phyloP scores from a whole-genome alignment of 2,888 invertebrate species.

The Danaus chrysippus region DNA sequence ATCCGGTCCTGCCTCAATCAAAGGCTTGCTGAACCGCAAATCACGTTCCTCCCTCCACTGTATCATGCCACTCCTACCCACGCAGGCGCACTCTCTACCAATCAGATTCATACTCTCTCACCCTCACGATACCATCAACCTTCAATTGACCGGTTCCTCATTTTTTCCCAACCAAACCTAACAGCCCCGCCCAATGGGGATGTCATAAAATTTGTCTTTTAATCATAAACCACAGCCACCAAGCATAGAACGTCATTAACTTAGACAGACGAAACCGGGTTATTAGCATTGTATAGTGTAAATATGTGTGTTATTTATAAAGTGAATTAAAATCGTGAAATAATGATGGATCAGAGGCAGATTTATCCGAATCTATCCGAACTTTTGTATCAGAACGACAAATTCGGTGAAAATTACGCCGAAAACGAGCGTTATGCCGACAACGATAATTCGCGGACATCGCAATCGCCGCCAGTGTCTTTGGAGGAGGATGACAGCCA shows the following conservation, averaged over 20 bases:
- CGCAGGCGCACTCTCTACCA: conserved; percentile 64
- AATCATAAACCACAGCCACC: conserved; percentile 68
- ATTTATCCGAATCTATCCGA: conserved; percentile 66
- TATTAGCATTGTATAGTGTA: conserved; percentile 20
- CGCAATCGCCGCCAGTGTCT: conserved; percentile 59
- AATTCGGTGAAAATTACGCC: conserved; percentile 45
- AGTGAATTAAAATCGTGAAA: conserved; percentile 36
- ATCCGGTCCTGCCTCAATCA: conserved; percentile 64
- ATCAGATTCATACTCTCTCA: conserved; percentile 46
- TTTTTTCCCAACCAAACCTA: conserved; percentile 71
- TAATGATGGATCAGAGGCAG: conserved; percentile 64
- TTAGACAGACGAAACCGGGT: background rate
- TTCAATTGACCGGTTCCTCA: conserved; percentile 72
- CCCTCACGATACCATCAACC: conserved; percentile 48
- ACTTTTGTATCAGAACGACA: conserved; percentile 60
- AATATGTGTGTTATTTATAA: conserved; percentile 36
- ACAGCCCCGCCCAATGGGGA: conserved; percentile 62
- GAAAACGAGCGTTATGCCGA: conserved; percentile 47
- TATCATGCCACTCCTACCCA: conserved; percentile 58
- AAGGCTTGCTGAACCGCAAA: conserved; percentile 73
- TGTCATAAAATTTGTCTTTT: conserved; percentile 60
- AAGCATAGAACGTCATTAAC: no score
- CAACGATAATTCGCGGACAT: conserved; percentile 50
- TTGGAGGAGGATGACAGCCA: conserved; percentile 64
- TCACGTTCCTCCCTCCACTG: conserved; percentile 73